phyloP scores from a whole-genome alignment of 2,113 vertebrate genomes.

The Enhydra lutris region DNA sequence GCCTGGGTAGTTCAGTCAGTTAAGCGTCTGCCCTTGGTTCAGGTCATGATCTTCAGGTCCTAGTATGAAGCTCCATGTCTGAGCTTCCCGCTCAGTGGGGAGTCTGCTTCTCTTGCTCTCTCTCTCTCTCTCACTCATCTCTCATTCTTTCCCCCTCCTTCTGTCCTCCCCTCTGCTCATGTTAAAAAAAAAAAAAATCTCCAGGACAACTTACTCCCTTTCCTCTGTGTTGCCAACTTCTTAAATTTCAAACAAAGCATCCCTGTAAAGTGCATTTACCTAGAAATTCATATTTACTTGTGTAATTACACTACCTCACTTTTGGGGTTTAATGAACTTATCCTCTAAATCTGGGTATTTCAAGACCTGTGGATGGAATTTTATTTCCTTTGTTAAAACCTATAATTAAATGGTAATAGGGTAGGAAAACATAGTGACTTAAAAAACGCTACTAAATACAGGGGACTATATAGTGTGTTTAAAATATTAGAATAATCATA shows the following conservation, averaged over 20 bases:
- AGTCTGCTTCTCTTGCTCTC: too few species aligned
- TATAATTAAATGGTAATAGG: not conserved
- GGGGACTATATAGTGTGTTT: not conserved
- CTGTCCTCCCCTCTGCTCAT: too few species aligned
- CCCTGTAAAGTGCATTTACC: not conserved
- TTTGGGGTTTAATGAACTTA: not conserved
- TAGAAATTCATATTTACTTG: not conserved
- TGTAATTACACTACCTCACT: not conserved
- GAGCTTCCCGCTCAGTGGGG: too few species aligned
- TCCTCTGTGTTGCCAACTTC: not conserved
- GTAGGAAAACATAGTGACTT: not conserved
- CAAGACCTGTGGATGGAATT: not conserved
- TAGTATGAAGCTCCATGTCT: too few species aligned
- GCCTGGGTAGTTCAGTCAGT: too few species aligned
- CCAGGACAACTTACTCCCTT: not conserved
- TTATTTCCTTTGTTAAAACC: not conserved
- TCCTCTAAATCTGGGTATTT: not conserved
- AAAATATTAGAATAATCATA: not conserved
- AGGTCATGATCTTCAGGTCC: too few species aligned
- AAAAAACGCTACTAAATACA: not conserved
- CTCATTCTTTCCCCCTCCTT: too few species aligned
- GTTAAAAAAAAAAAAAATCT: not conserved
- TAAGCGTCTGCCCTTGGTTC: too few species aligned
- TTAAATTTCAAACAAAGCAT: not conserved
- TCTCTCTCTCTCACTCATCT: too few species aligned